These are phyloP conservation scores for Phylloscopus collybita DNA, from an alignment of 2,797 vertebrate genomes.

Conservation along the genomic window DNA sequence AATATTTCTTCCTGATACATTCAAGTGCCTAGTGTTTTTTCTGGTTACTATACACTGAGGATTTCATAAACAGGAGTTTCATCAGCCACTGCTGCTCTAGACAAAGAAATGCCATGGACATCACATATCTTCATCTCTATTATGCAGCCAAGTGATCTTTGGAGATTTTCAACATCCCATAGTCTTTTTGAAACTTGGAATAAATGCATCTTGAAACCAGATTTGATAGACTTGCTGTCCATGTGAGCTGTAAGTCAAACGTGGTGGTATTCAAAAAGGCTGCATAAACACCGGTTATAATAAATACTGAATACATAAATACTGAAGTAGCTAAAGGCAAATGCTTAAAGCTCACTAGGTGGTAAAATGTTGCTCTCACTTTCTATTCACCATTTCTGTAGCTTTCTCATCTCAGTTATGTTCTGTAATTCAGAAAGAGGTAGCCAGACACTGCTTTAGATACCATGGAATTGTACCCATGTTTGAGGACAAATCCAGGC, in stretches of 20 bases:
- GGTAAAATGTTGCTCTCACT: background rate
- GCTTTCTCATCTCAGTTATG: background rate
- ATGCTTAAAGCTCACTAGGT: background rate
- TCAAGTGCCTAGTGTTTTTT: background rate
- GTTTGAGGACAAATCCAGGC: background rate
- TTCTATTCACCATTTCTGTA: background rate
- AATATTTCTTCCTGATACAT: background rate
- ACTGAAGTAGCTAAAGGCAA: background rate
- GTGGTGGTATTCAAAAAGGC: background rate
- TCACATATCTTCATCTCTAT: background rate
- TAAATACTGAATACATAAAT: too few relatives aligned
- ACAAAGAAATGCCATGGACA: background rate
- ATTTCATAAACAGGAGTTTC: background rate
- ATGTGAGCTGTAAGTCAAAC: background rate
- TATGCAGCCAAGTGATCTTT: background rate
- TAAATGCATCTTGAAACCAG: background rate
- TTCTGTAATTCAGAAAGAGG: background rate
- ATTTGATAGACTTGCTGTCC: background rate
- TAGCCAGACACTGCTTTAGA: background rate
- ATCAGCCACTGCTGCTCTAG: background rate
- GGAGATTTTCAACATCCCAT: background rate
- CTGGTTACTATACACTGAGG: background rate
- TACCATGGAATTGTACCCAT: background rate
- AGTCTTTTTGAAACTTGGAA: background rate
- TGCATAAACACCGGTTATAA: background rate